These are phyloP conservation scores for Crossoptilon crossoptilon DNA, from an alignment of 2,797 vertebrate species.

Conservation along the genomic window DNA sequence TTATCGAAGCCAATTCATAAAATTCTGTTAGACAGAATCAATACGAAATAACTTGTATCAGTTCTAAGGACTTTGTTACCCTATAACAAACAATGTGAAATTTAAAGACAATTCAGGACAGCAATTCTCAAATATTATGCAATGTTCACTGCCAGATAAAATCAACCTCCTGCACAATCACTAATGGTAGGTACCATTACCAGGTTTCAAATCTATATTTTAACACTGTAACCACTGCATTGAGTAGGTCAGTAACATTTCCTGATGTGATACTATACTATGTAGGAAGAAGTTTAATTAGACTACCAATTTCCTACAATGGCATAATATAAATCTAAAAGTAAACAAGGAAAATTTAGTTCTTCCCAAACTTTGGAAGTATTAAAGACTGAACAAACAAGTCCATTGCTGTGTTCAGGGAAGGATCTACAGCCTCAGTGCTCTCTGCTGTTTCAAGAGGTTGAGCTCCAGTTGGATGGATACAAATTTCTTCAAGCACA, in stretches of 20 bases:
- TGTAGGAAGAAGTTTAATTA: neutral
- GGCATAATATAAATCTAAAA: neutral
- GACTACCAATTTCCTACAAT: neutral
- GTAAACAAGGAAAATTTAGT: neutral
- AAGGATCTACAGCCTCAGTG: neutral
- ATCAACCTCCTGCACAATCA: neutral
- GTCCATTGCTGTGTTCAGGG: neutral
- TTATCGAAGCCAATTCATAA: neutral
- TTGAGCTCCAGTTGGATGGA: neutral
- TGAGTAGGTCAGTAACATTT: neutral
- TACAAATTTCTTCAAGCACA: neutral
- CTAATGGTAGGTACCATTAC: neutral
- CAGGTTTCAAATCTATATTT: slow-evolving; percentile 9
- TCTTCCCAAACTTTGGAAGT: neutral
- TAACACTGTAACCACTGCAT: neutral
- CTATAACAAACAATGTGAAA: neutral
- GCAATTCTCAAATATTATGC: neutral
- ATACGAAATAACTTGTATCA: neutral
- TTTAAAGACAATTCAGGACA: neutral
- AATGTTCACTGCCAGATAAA: neutral
- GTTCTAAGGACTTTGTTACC: neutral
- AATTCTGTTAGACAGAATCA: neutral
- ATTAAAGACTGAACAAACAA: neutral
- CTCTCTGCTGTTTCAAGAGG: neutral
- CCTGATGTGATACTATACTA: neutral